Evolutionary conservation across 2,113 vertebrate genomes (phyloP), one percentile per base, ranked within the genome.

Genomic region (Tragelaphus imberbis): DNA sequence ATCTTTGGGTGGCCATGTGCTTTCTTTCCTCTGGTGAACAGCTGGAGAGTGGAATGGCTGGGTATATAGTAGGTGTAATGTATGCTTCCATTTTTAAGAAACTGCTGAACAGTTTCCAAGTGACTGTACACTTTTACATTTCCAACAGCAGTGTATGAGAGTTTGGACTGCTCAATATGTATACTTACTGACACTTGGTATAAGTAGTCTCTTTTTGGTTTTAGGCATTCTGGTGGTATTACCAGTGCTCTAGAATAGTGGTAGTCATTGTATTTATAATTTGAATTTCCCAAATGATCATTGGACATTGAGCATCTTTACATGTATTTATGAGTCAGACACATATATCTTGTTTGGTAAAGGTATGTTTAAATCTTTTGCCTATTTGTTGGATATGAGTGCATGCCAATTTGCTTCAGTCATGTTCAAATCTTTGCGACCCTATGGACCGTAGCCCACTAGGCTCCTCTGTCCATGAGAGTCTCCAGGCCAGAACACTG

Each of bases 21-120:
- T 71, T 84, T 56, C 40, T 9, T 85, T 58, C 27, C 19, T 84
- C 44, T 82, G 27, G 40, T 77, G 21, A 94, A 77, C 19, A 59
- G 84, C 47, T 33, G 77, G 61, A 79, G 71, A 84, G 27, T 84
- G 1, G 30, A 77, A 49, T 40, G 75, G 49, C 47, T 53, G 63
- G 36, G 51, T 71, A 6, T 47, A 2, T 8, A 51, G 36, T 82
- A 44, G 51, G 55, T 58, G 16, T 30, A 63, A 16, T 65, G 25
- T 86, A 5, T 33, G 15, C 63, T 94, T 91, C 85, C 4, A 44
- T 16, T 92, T 97, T 92, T 90, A 95, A 93, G 87, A 91, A 88
- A 68, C 55, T 51, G 23, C 53, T 61, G 15, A 88, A 16, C 63
- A 68, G 6, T 65, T 71, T 97, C 36, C 63, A 23, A 84, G 47